Evolutionary conservation across 2,888 invertebrate genomes (phyloP).

Genomic region (Disparrhopalites patrizii): DNA sequence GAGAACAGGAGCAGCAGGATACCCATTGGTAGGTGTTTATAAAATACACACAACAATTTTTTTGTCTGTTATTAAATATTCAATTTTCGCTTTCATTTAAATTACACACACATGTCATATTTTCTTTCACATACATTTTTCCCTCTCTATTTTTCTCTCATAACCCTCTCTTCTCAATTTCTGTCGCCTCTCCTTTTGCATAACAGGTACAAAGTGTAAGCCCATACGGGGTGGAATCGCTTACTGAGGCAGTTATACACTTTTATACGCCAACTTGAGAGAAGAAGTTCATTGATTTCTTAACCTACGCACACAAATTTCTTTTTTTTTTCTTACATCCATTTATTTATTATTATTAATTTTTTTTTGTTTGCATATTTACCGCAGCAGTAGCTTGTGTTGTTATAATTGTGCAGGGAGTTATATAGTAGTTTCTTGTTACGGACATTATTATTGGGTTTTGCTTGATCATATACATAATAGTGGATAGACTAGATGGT

Average conservation of each 20-base stretch:
- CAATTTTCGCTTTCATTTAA: constrained; percentile 24
- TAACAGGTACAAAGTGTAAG: too few species aligned
- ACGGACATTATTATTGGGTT: too few species aligned
- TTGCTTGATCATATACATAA: too few species aligned
- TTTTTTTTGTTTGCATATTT: not conserved
- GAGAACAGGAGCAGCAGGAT: not conserved
- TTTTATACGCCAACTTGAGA: not conserved
- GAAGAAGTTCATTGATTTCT: constrained; percentile 20
- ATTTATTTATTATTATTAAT: not conserved
- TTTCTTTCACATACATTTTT: constrained; percentile 3
- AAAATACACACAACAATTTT: too few species aligned
- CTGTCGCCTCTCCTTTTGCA: constrained; percentile 7
- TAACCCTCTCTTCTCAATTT: not conserved
- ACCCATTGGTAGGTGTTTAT: not conserved
- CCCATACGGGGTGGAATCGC: too few species aligned
- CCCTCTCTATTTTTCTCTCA: not conserved
- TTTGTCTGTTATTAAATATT: constrained; percentile 21
- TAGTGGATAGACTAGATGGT: too few species aligned
- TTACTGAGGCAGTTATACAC: too few species aligned
- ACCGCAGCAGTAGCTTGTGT: not conserved
- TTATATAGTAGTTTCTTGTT: too few species aligned
- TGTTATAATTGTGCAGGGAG: too few species aligned
- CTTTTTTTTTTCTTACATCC: constrained; percentile 16
- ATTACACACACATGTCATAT: constrained; percentile 14
- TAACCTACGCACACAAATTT: constrained; percentile 20